Evolutionary conservation across 2,113 vertebrate species (phyloP).

Genomic region (Cebidichthys violaceus): DNA sequence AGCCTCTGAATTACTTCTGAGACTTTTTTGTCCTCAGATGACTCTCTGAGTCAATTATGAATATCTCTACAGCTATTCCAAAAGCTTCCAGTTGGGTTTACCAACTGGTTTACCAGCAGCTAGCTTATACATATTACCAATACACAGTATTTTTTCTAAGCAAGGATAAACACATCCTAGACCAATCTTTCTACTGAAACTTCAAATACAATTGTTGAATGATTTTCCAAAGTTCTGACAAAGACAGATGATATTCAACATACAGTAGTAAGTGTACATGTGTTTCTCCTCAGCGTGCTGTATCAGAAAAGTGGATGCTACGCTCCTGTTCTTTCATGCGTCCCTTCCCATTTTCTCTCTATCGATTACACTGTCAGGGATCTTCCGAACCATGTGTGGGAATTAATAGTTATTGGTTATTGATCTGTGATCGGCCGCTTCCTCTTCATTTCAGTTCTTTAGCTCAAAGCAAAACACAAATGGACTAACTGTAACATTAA

Average conservation of each 20-base stretch:
- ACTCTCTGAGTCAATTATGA: neutral
- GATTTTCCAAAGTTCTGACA: neutral
- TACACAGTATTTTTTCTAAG: neutral
- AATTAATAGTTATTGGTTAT: conserved; percentile 48
- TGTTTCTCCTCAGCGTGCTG: conserved; percentile 10
- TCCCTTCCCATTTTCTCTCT: conserved; percentile 20
- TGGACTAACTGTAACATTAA: conserved; percentile 3
- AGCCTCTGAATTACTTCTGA: neutral
- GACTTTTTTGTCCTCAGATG: neutral
- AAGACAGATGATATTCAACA: neutral
- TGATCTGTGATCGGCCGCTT: conserved; percentile 25
- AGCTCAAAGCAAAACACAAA: conserved; percentile 7
- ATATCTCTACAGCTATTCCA: no score
- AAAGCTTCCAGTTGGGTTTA: neutral
- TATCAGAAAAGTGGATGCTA: neutral
- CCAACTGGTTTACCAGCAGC: no score
- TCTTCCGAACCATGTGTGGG: conserved; percentile 18
- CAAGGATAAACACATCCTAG: neutral
- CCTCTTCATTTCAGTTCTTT: conserved; percentile 2
- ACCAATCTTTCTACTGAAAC: neutral
- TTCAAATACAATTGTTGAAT: neutral
- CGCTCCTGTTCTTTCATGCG: neutral
- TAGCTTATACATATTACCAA: neutral
- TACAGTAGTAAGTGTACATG: neutral
- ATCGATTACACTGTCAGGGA: conserved; percentile 25